Evolutionary conservation across 30 jellyfish, hydroid and myxozoan genomes (phyloP), one percentile per base, ranked within the genome.

Genomic region (Euphysa ruthae): DNA sequence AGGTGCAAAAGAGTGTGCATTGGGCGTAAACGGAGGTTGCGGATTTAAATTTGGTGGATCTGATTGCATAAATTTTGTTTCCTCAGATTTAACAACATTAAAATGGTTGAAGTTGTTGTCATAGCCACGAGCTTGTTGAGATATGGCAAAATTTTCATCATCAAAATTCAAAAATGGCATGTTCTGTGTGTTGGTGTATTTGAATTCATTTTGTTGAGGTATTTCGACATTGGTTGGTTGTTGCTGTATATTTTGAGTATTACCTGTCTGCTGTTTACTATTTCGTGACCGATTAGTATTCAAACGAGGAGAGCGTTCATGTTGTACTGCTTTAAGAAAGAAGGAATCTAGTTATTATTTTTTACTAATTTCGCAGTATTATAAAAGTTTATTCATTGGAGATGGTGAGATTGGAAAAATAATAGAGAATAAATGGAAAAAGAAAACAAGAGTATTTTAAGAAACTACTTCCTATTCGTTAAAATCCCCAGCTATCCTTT

Each of bases 1-100:
- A n/a, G n/a, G n/a, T n/a, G n/a, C n/a, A n/a, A n/a, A n/a, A n/a
- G n/a, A n/a, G 25, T 86, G 94, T 2, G 87, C 94, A n/a, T n/a
- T n/a, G 5, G 96, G 96, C 2, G 96, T 86, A 61, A 73, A 88
- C 51, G 96, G 96, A 26, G 96, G 96, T 13, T 92, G 58, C 22
- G 82, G 74, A 19, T 28, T 29, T 15, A 32, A 15, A 29, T 18
- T 29, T 15, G 74, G 74, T n/a, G n/a, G n/a, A n/a, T n/a, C n/a
- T n/a, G n/a, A n/a, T n/a, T n/a, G n/a, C n/a, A n/a, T n/a, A n/a
- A n/a, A n/a, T n/a, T n/a, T n/a, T n/a, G n/a, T n/a, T 4, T 56
- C 35, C 30, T 20, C 43, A 2, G 35, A 20, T 5, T 22, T 22
- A 15, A 21, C 43, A 15, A 21, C 43, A 15, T 20, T 21, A 43